A percentile compares a stretch with the other conserved stretches of the same genome.
Conservation (phyloP, 2,888 invertebrate species). For the Parthenolecanium corni region DNA sequence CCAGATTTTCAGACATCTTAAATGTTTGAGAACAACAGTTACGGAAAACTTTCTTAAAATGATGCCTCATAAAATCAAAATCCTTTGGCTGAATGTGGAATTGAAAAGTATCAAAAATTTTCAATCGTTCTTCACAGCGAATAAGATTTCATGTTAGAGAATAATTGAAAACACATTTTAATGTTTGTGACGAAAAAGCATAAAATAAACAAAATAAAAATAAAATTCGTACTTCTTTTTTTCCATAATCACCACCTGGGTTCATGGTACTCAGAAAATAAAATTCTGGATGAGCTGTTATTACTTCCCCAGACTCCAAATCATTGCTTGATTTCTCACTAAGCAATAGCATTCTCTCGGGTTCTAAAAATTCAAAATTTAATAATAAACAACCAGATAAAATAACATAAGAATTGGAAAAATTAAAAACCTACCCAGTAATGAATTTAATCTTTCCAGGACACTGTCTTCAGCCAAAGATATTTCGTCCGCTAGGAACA, state of each 20-base stretch:
- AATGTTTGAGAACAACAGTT: too few relatives aligned
- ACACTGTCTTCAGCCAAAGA: constrained; percentile 98
- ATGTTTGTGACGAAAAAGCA: too few relatives aligned
- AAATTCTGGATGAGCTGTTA: constrained; percentile 60
- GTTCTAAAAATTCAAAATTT: constrained; percentile 46
- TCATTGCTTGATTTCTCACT: constrained; percentile 59
- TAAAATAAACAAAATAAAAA: too few relatives aligned
- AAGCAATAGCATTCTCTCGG: constrained; percentile 77
- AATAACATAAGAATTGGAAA: not conserved
- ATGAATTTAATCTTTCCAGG: constrained; percentile 88
- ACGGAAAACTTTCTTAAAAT: too few relatives aligned
- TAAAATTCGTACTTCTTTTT: constrained; percentile 68
- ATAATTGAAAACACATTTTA: not conserved
- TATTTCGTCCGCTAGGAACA: constrained; percentile 96
- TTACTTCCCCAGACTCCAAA: constrained; percentile 39
- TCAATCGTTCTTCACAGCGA: not conserved
- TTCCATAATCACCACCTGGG: constrained; percentile 98
- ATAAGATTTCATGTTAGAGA: not conserved
- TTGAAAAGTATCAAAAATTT: too few relatives aligned
- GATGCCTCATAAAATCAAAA: too few relatives aligned
- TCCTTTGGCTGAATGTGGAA: too few relatives aligned
- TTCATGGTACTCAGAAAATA: constrained; percentile 98
- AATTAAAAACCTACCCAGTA: constrained; percentile 48
- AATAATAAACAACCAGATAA: not conserved
- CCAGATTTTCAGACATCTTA: too few relatives aligned